Evolutionary conservation across 2,113 vertebrate species (phyloP).

Genomic region (Gopherus flavomarginatus): DNA sequence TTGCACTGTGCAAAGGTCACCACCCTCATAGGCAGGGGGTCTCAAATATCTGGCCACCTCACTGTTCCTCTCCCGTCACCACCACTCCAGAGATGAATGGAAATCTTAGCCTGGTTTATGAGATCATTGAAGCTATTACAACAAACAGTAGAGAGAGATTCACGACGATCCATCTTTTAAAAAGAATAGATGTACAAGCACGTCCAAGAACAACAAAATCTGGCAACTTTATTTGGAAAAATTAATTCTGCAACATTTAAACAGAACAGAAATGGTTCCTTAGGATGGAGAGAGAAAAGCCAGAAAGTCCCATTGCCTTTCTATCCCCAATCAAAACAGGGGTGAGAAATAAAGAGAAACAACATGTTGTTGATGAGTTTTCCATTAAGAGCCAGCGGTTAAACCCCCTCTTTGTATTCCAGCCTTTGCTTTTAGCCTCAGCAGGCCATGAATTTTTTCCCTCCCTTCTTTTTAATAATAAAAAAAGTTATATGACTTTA

Average conservation of each 20-base stretch:
- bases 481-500: constrained; percentile 86
- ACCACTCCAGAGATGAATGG: background rate
- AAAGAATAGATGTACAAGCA: fast-evolving
- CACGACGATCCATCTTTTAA: background rate
- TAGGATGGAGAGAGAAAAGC: background rate
- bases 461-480: constrained; percentile 74
- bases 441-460: constrained; percentile 29
- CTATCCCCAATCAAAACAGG: background rate
- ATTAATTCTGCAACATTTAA: constrained; percentile 25
- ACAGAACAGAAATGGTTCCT: background rate
- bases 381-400: constrained; percentile 32
- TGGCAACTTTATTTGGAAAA: constrained; percentile 49
- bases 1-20: background rate
- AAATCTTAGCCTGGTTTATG: background rate
- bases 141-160: background rate
- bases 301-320: constrained; percentile 5
- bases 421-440: constrained; percentile 53
- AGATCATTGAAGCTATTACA: background rate
- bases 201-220: constrained; percentile 40
- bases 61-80: background rate
- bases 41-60: background rate
- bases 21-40: background rate
- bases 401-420: constrained; percentile 64
- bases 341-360: constrained; percentile 49
- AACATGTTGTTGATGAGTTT: constrained; percentile 48